Percentiles rank a stretch among this genome's conserved stretches.
Evolutionary conservation across 2,113 vertebrate species (phyloP).

Genomic region (Sander lucioperca): DNA sequence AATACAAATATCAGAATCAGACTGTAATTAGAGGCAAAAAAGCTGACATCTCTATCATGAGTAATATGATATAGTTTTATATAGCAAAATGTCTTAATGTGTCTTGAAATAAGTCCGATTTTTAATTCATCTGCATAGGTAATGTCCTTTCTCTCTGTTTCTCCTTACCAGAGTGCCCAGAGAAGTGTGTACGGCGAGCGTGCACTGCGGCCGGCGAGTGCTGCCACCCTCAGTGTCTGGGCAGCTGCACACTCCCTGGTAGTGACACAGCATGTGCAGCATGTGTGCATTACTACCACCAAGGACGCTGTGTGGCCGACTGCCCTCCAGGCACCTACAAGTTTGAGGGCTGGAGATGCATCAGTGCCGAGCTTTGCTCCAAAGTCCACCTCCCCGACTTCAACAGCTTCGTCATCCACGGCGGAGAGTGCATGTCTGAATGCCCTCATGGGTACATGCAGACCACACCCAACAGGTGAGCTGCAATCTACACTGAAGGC

Average conservation of each 20-base stretch:
- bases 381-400: constrained; percentile 85
- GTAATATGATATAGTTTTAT: neutral
- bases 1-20: neutral
- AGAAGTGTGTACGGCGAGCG: constrained; percentile 87
- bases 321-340: constrained; percentile 93
- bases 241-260: constrained; percentile 89
- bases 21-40: no score
- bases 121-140: neutral
- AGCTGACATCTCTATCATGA: neutral
- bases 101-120: neutral
- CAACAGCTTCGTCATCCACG: constrained; percentile 92
- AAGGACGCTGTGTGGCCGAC: constrained; percentile 89
- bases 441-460: constrained; percentile 94
- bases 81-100: neutral
- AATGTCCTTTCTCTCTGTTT: neutral
- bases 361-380: constrained; percentile 91
- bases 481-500: neutral
- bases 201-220: constrained; percentile 91
- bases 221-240: constrained; percentile 96
- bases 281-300: constrained; percentile 92
- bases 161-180: constrained; percentile 89
- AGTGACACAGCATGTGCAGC: constrained; percentile 91
- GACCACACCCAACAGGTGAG: constrained; percentile 78
- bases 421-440: constrained; percentile 92
- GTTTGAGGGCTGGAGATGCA: constrained; percentile 97